These are phyloP conservation scores for Gonioctena quinquepunctata DNA, from an alignment of 1,140 invertebrate genomes.

Conservation along the genomic window DNA sequence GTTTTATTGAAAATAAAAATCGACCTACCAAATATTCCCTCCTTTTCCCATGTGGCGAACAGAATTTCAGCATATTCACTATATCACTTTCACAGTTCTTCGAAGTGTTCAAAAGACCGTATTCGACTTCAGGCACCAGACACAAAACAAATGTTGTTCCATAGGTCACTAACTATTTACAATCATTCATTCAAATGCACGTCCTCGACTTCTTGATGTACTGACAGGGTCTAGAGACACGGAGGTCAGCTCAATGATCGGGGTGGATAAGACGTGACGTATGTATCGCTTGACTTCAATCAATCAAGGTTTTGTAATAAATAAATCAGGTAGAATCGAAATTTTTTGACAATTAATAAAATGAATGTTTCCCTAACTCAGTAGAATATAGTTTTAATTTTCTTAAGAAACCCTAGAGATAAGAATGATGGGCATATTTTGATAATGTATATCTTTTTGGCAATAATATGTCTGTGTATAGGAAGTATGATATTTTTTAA, in stretches of 20 bases:
- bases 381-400: too few relatives aligned
- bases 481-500: too few relatives aligned
- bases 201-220: neutral
- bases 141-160: constrained; percentile 12
- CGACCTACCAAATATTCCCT: constrained; percentile 53
- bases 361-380: too few relatives aligned
- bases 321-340: too few relatives aligned
- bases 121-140: neutral
- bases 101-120: constrained; percentile 4
- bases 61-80: constrained; percentile 69
- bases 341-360: too few relatives aligned
- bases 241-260: neutral
- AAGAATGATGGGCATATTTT: too few relatives aligned
- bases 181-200: constrained; percentile 12
- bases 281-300: too few relatives aligned
- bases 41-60: constrained; percentile 65
- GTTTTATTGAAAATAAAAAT: too few relatives aligned
- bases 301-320: too few relatives aligned
- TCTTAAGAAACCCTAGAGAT: too few relatives aligned
- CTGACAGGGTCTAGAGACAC: neutral
- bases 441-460: too few relatives aligned
- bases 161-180: constrained; percentile 13
- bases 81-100: neutral
- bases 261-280: neutral
- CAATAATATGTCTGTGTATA: too few relatives aligned